Conservation (phyloP, 2,797 vertebrate species). For the Labeo calbasu region DNA sequence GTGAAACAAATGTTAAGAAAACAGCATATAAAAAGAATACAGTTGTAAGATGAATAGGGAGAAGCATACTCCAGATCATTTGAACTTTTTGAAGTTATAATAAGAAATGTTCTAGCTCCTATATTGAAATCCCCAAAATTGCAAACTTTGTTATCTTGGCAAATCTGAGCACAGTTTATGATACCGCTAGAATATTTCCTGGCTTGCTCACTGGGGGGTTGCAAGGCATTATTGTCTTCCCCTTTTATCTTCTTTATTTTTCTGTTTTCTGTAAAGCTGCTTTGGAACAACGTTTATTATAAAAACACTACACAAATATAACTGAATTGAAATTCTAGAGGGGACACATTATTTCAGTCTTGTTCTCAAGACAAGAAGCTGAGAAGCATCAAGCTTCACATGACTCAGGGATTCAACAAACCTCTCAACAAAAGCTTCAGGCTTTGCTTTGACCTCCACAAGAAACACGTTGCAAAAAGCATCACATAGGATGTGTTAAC, state of each 20-base stretch:
- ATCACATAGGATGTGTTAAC: too few species aligned
- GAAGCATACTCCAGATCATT: background rate
- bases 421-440: background rate
- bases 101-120: background rate
- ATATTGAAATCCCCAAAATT: background rate
- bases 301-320: background rate
- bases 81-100: background rate
- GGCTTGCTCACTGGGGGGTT: background rate
- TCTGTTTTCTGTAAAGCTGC: background rate
- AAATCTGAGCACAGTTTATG: background rate
- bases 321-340: too few species aligned
- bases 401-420: background rate
- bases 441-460: background rate
- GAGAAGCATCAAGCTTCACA: background rate
- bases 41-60: background rate
- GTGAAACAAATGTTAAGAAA: too few species aligned
- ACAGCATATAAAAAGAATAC: background rate
- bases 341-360: background rate
- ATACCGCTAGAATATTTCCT: background rate
- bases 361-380: background rate
- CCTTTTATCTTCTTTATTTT: slow-evolving; percentile 14
- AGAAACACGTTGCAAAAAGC: background rate
- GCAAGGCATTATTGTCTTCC: slow-evolving; percentile 1
- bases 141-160: background rate
- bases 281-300: slow-evolving; percentile 1